Evolutionary conservation across 2,797 vertebrate species (phyloP).

Genomic region (Linurgus olivaceus): DNA sequence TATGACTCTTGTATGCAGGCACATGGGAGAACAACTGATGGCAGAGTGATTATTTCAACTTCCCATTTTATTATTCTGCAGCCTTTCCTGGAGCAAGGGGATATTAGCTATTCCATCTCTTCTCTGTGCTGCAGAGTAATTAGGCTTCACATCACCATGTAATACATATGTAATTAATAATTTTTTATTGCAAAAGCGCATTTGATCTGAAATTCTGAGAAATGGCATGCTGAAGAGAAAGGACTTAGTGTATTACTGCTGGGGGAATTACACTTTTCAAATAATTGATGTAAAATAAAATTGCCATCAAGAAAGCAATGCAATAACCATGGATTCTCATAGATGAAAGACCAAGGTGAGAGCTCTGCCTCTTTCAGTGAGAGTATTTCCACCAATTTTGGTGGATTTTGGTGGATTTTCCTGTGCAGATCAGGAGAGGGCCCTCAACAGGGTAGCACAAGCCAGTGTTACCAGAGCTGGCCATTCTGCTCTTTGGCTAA

Average conservation of each 20-base stretch:
- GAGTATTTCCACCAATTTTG: neutral
- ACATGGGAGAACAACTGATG: slow-evolving; percentile 36
- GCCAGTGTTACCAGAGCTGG: neutral
- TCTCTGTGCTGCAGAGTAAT: neutral
- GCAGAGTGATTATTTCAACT: slow-evolving; percentile 38
- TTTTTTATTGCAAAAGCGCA: neutral
- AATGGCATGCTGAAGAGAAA: neutral
- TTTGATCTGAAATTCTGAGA: neutral
- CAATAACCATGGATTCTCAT: neutral
- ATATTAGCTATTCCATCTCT: slow-evolving; percentile 25
- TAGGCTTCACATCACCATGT: neutral
- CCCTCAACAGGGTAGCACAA: neutral
- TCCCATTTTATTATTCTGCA: neutral
- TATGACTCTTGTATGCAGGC: slow-evolving; percentile 40
- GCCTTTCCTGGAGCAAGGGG: neutral
- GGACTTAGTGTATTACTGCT: neutral
- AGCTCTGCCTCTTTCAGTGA: neutral
- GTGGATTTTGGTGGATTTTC: neutral
- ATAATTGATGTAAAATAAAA: neutral
- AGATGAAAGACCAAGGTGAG: neutral
- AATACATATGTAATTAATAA: neutral
- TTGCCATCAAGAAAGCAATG: neutral
- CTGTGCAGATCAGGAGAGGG: neutral
- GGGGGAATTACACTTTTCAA: neutral
- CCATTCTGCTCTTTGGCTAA: fast-evolving